Conservation (phyloP, 2,797 vertebrate species). For the Sarcoramphus papa region DNA sequence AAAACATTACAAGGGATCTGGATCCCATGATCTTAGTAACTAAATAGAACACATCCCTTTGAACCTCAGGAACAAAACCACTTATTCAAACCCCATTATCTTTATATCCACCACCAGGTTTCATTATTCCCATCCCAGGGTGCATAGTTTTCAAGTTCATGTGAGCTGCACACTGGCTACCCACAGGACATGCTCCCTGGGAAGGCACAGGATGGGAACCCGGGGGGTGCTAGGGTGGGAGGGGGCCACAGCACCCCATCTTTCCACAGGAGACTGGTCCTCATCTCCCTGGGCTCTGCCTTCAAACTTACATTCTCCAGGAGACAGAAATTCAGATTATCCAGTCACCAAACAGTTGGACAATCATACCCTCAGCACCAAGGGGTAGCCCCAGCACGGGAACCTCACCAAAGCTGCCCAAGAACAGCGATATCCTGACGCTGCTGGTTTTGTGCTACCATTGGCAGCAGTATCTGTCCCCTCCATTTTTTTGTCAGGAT, state of each 20-base stretch:
- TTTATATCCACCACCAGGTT: not conserved
- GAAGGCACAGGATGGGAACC: not conserved
- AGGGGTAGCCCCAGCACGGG: rapidly evolving
- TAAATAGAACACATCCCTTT: not conserved
- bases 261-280: not conserved
- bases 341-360: not conserved
- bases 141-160: not conserved
- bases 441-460: not conserved
- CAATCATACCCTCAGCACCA: not conserved
- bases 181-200: rapidly evolving
- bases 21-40: not conserved
- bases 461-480: not conserved
- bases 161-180: not conserved
- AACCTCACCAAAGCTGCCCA: not conserved
- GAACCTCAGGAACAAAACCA: not conserved
- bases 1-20: not conserved
- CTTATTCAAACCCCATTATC: not conserved
- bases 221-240: not conserved
- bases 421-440: not conserved
- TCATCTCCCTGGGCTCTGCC: not conserved
- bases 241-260: not conserved
- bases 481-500: not conserved
- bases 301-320: not conserved
- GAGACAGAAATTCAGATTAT: not conserved
- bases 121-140: not conserved